phyloP scores from a whole-genome alignment of 2,888 invertebrate genomes.

The Chloromyia formosa region DNA sequence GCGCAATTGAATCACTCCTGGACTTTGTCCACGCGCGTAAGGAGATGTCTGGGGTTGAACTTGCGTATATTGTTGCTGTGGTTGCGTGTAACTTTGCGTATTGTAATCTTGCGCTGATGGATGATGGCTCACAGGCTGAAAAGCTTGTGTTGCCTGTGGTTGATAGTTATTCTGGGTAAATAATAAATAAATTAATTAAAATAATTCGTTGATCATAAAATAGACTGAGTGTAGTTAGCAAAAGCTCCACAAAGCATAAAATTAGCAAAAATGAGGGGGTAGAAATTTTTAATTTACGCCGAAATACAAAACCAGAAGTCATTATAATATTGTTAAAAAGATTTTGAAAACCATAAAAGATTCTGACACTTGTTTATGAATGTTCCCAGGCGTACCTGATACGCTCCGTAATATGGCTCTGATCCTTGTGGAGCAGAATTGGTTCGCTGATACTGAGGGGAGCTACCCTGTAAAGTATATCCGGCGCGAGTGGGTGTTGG shows the following conservation, averaged over 20 bases:
- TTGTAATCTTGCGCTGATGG: conserved; percentile 43
- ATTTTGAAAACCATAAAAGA: conserved; percentile 29
- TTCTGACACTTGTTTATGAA: conserved; percentile 33
- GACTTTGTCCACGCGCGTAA: conserved; percentile 66
- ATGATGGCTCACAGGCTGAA: conserved; percentile 49
- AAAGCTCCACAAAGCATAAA: conserved; percentile 16
- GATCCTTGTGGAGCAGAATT: conserved; percentile 40
- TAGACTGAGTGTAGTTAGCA: not conserved
- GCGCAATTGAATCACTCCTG: conserved; percentile 67
- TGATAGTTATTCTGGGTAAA: conserved; percentile 48
- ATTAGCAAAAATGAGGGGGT: not conserved
- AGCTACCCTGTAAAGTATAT: conserved; percentile 40
- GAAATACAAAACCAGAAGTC: conserved; percentile 26
- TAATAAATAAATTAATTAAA: conserved; percentile 1
- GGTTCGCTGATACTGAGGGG: conserved; percentile 17
- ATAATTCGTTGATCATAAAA: not conserved
- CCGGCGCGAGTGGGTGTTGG: conserved; percentile 47
- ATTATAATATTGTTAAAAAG: conserved; percentile 1
- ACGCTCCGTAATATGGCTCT: conserved; percentile 42
- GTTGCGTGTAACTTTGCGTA: conserved; percentile 46
- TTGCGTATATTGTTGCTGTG: conserved; percentile 54
- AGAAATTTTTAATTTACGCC: not conserved
- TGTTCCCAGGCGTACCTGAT: conserved; percentile 44
- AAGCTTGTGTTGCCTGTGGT: conserved; percentile 47
- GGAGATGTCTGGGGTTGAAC: conserved; percentile 54